Conservation (phyloP, 2,113 vertebrate genomes). For the Phoxinus phoxinus region DNA sequence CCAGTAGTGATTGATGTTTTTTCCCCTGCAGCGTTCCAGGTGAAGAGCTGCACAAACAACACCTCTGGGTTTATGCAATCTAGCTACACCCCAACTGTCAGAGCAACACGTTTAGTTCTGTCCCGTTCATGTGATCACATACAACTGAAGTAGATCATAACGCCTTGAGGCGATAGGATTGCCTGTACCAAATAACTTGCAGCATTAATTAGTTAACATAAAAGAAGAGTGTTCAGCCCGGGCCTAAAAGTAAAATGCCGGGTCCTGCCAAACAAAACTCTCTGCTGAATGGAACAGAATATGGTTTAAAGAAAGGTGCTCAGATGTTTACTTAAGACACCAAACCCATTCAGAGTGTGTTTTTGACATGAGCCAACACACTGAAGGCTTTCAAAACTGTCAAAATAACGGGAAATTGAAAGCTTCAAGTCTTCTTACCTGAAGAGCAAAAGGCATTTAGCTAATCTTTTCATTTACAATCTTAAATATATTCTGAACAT, state of each 20-base stretch:
- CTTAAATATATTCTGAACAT: background rate
- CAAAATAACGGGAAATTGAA: constrained; percentile 33
- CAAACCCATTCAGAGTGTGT: constrained; percentile 16
- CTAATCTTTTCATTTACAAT: background rate
- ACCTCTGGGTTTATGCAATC: constrained; percentile 10
- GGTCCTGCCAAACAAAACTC: constrained; percentile 4
- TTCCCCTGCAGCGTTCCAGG: background rate
- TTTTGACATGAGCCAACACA: constrained; percentile 34
- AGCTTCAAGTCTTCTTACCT: background rate
- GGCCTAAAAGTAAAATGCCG: background rate
- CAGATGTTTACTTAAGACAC: background rate
- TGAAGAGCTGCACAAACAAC: constrained; percentile 21
- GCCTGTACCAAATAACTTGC: background rate
- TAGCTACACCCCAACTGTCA: constrained; percentile 16
- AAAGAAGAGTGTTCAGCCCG: background rate
- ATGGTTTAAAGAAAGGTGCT: background rate
- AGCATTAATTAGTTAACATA: background rate
- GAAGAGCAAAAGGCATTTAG: background rate
- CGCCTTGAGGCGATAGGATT: background rate
- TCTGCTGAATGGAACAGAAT: constrained; percentile 24
- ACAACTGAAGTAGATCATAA: background rate
- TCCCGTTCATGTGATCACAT: background rate
- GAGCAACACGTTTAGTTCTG: constrained; percentile 17
- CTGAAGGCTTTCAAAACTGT: constrained; percentile 13
- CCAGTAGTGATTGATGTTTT: background rate